Evolutionary conservation across 2,797 vertebrate species (phyloP), one percentile per base, ranked within the genome.

Genomic region (Galaxias olidus): DNA sequence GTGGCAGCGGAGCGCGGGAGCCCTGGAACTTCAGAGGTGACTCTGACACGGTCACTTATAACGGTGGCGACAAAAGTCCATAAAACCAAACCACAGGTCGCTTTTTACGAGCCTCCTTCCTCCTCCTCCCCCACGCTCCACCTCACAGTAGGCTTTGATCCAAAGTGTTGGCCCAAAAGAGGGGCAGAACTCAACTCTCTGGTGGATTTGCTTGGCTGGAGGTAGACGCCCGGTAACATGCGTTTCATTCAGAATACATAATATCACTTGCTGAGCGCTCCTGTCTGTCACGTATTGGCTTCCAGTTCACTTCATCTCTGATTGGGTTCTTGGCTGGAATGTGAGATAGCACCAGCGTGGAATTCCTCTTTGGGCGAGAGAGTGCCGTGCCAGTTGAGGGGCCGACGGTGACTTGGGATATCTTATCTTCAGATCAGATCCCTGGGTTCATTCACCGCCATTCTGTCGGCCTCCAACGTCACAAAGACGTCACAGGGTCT

Each of bases 31-130:
- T n/a, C 68, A 81, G 74, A 46, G 45, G 69, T 68, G 57, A 53
- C 73, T 80, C 75, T 72, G 77, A 81, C 8, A 44, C 61, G 82
- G 75, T 87, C 78, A 81, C 69, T 87, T 76, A 90, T 88, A 85
- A 88, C 68, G 63, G 74, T 17, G 74, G 81, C 52, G 72, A 82
- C 74, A 68, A 78, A 85, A 83, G 79, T 74, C 82, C 68, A 78
- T 85, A 82, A 84, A 79, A 71, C 46, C 57, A 71, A 72, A 56
- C 62, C 54, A 68, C 55, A 63, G 18, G 30, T 69, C 57, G 66
- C 64, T 63, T 78, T 80, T 81, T 60, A 86, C 72, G 59, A 80
- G 69, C 84, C 78, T 68, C 68, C 60, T n/a, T n/a, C n/a, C n/a
- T 61, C 74, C 73, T 77, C 68, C 65, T 73, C 67, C 43, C 63